Evolutionary conservation across 2,888 invertebrate genomes (phyloP).

Genomic region (Gisinianus flammeolus): DNA sequence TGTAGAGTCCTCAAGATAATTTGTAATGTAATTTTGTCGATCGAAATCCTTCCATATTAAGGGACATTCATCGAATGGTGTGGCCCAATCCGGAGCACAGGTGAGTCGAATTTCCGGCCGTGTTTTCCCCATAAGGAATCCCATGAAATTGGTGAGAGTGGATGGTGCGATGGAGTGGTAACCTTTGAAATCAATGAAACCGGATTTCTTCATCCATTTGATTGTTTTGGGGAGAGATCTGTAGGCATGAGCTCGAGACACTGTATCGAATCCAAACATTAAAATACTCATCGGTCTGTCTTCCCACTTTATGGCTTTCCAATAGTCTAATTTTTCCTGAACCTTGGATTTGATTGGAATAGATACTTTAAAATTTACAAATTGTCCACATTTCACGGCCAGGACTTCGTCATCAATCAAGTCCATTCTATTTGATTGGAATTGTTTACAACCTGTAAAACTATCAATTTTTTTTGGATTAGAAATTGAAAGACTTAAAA

Average conservation of each 20-base stretch:
- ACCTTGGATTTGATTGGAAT: slow-evolving; percentile 12
- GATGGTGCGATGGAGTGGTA: slow-evolving; percentile 61
- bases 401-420: slow-evolving; percentile 15
- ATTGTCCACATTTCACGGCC: slow-evolving; percentile 9
- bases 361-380: not conserved
- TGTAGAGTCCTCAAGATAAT: slow-evolving; percentile 78
- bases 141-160: slow-evolving; percentile 87
- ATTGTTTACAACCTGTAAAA: not conserved
- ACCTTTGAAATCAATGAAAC: not conserved
- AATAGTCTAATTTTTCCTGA: slow-evolving; percentile 21
- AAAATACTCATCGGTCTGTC: slow-evolving; percentile 27
- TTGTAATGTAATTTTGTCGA: slow-evolving; percentile 74
- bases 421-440: not conserved
- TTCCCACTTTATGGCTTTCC: not conserved
- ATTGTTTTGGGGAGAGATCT: not conserved
- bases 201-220: not conserved
- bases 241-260: not conserved
- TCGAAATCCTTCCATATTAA: slow-evolving; percentile 79
- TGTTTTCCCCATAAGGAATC: slow-evolving; percentile 73
- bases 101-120: slow-evolving; percentile 40
- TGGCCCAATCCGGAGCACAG: slow-evolving; percentile 51
- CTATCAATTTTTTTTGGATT: no score
- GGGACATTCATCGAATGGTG: slow-evolving; percentile 71
- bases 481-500: no score
- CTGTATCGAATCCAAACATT: slow-evolving; percentile 68